These are phyloP conservation scores for Penaeus japonicus DNA, from an alignment of 1,140 invertebrate genomes.

Conservation along the genomic window DNA sequence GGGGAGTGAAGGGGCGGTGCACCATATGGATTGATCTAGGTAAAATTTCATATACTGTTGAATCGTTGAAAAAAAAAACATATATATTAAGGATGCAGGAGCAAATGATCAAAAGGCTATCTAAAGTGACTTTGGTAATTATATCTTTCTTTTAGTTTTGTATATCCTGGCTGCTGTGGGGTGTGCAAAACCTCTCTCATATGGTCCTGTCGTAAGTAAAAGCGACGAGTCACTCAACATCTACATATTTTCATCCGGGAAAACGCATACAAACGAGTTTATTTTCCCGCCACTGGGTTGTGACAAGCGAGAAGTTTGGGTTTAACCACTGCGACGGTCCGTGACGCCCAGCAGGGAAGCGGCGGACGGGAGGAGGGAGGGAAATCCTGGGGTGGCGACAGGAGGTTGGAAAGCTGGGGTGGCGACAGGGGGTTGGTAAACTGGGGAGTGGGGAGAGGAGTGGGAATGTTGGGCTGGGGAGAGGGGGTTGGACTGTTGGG, in stretches of 20 bases:
- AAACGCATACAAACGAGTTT: conserved; percentile 45
- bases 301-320: conserved; percentile 16
- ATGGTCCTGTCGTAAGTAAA: too few species aligned
- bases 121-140: too few species aligned
- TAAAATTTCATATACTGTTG: too few species aligned
- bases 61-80: too few species aligned
- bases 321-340: conserved; percentile 4
- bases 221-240: conserved; percentile 17
- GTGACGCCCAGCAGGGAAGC: not conserved
- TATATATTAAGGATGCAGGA: too few species aligned
- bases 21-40: too few species aligned
- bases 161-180: too few species aligned
- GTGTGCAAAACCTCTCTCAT: too few species aligned
- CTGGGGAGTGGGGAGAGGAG: not conserved
- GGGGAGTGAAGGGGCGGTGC: too few species aligned
- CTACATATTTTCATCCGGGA: conserved; percentile 46
- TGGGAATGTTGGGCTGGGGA: not conserved
- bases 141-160: too few species aligned
- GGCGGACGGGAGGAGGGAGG: not conserved
- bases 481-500: not conserved
- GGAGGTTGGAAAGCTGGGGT: not conserved
- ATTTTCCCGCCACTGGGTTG: conserved; percentile 14
- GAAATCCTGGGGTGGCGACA: not conserved
- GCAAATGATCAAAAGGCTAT: too few species aligned
- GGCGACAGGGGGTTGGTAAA: not conserved